Conservation (phyloP, 2,888 invertebrate genomes). For the Lithophane semibrunnea region DNA sequence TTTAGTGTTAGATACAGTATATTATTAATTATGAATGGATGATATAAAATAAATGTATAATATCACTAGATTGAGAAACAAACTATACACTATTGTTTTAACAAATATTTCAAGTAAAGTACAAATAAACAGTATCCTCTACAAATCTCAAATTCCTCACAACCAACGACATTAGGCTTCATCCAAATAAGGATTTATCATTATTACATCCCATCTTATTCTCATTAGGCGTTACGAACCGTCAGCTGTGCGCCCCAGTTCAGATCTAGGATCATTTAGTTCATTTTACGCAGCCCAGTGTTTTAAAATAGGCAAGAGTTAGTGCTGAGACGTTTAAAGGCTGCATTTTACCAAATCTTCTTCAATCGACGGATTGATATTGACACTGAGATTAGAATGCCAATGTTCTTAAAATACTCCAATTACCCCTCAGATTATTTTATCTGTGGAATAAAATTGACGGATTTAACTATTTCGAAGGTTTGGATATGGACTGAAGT, state of each 20-base stretch:
- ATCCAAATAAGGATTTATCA: conserved; percentile 43
- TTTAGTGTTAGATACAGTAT: no score
- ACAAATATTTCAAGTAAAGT: background rate
- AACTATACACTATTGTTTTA: no score
- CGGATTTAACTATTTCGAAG: no score
- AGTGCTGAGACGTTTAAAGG: background rate
- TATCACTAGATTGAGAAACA: no score
- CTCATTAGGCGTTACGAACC: conserved; percentile 42
- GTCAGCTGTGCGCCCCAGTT: conserved; percentile 47
- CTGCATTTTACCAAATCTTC: background rate
- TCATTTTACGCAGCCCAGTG: background rate
- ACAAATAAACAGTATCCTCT: background rate
- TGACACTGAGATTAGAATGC: no score
- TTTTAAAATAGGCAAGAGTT: background rate
- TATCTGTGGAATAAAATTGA: no score
- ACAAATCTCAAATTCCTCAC: conserved; percentile 5
- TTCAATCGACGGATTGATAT: no score
- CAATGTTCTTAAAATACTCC: no score
- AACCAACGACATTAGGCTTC: conserved; percentile 3
- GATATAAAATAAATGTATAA: no score
- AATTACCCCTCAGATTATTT: no score
- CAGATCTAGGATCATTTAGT: background rate
- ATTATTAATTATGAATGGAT: no score
- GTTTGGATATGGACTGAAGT: no score
- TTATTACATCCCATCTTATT: conserved; percentile 38